Evolutionary conservation across 2,113 vertebrate genomes (phyloP), one percentile per base, ranked within the genome.

Genomic region (Dicentrarchus labrax): DNA sequence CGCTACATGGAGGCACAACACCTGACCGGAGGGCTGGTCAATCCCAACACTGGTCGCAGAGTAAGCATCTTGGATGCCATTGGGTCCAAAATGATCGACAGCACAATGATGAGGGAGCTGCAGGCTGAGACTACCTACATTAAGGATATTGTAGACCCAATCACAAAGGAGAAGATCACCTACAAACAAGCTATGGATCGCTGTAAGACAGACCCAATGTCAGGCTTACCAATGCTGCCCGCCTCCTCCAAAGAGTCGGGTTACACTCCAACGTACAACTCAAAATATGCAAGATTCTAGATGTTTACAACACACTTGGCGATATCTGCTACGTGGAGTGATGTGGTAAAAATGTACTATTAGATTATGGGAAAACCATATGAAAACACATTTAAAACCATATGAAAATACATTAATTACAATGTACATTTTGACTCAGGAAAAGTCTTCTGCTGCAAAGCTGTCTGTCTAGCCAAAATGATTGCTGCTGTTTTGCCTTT

Each of bases 141-240:
- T 51, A 99, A 97, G 81, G 97, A 98, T 85, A 90, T 99, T 36
- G 57, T 91, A 11, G 97, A 99, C 83, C 98, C 98, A 16, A 22
- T 97, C 82, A 97, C 96, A 72, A 97, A 98, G 85, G 96, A 98
- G 93, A 96, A 95, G 85, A 94, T 99, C 76, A 97, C 94, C 93
- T 99, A 99, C 94, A 97, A 97, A 87, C 97, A 99, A 76, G 97
- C 98, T 80, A 95, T 99, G 95, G 93, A 87, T 17, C 96, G 95
- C 80, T 98, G 97, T 90, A 95, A 93, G 85, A 96, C 61, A 85
- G 98, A 99, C 90, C 95, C 93, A 0, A 12, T 83, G 43, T 95
- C 96, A 13, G 96, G 98, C 75, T 92, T 99, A 50, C 95, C 96
- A 10, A 95, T 99, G 87, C 94, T 99, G 36, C 96, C 96, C 0